These are phyloP conservation scores for Lacerta viridis DNA, from an alignment of 2,797 vertebrate genomes.

Conservation along the genomic window DNA sequence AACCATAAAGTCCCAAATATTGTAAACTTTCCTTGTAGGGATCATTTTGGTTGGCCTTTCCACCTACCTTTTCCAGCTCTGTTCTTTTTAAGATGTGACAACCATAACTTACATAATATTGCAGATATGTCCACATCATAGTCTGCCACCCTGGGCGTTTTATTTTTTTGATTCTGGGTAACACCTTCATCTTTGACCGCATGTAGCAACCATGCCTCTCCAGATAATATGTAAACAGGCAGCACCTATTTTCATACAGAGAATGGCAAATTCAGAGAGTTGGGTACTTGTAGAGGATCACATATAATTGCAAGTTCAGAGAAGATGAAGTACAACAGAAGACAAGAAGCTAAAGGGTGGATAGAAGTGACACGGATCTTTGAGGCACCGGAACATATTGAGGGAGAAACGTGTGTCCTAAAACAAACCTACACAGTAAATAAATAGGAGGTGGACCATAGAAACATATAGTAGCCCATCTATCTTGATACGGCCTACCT, in stretches of 20 bases:
- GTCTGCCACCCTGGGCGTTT: background rate
- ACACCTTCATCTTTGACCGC: background rate
- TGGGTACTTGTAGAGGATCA: background rate
- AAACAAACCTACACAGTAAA: background rate
- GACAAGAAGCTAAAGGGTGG: background rate
- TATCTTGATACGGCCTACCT: background rate
- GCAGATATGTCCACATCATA: background rate
- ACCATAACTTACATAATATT: background rate
- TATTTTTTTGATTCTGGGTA: background rate
- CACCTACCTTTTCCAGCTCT: background rate
- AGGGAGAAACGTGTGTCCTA: background rate
- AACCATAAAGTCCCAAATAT: background rate
- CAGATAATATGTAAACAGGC: background rate
- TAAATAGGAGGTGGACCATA: background rate
- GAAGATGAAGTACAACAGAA: background rate
- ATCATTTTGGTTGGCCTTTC: background rate
- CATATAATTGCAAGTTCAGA: background rate
- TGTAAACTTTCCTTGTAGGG: background rate
- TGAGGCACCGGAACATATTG: background rate
- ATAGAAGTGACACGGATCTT: background rate
- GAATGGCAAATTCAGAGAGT: background rate
- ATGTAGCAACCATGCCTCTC: background rate
- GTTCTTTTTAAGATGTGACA: background rate
- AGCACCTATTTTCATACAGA: background rate
- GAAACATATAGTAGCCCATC: background rate